Percentiles rank a stretch among this genome's conserved stretches.
phyloP scores from a whole-genome alignment of 1,140 invertebrate species.

The Drosophila pectinifera region DNA sequence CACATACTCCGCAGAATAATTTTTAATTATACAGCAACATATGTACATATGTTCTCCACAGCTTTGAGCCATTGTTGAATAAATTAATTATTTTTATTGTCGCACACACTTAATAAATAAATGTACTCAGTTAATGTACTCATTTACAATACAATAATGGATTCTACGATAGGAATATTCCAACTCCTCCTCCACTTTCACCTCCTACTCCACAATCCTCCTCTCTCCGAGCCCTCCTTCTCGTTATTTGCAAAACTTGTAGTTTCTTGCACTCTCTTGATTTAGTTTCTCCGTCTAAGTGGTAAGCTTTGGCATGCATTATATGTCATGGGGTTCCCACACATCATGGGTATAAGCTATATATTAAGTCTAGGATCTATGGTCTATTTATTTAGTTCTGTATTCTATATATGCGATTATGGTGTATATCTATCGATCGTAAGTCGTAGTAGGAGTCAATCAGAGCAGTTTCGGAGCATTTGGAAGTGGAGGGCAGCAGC shows the following conservation, averaged over 20 bases:
- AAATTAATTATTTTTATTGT: constrained; percentile 84
- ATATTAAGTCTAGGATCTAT: constrained; percentile 10
- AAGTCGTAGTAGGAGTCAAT: constrained; percentile 40
- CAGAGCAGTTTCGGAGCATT: constrained; percentile 11
- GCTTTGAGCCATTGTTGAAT: constrained; percentile 57
- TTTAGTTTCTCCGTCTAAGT: constrained; percentile 72
- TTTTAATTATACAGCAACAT: background rate
- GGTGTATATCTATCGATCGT: constrained; percentile 47
- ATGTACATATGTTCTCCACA: background rate
- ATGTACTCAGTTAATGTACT: constrained; percentile 68
- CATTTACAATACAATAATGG: constrained; percentile 49
- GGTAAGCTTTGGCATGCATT: constrained; percentile 85
- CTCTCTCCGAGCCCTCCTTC: constrained; percentile 1
- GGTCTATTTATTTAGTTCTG: constrained; percentile 24
- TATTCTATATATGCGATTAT: constrained; percentile 37
- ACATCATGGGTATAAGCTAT: constrained; percentile 37
- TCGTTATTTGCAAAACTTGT: constrained; percentile 63
- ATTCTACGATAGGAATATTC: constrained; percentile 21
- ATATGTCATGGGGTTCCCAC: constrained; percentile 79
- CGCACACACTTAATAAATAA: constrained; percentile 80
- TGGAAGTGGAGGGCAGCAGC: constrained; percentile 48
- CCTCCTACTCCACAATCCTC: no score
- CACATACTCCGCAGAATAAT: background rate
- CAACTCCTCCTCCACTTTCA: background rate
- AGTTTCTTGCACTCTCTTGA: constrained; percentile 68